A percentile compares a stretch with the other conserved stretches of the same genome.
Evolutionary conservation across 2,797 vertebrate genomes (phyloP).

Genomic region (Fratercula arctica): DNA sequence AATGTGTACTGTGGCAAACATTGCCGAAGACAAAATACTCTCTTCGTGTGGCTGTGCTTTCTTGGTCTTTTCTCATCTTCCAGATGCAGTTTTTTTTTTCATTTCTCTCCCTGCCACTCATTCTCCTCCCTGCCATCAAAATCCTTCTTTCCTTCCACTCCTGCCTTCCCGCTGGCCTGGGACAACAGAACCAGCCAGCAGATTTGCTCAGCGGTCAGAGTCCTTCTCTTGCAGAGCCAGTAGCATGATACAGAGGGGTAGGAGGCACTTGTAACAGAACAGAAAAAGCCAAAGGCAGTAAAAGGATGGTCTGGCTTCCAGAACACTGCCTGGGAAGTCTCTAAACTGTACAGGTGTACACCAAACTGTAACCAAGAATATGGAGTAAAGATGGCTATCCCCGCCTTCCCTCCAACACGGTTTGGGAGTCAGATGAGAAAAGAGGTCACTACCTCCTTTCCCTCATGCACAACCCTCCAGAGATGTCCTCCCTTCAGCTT

Average conservation of each 20-base stretch:
- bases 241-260: not conserved
- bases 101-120: not conserved
- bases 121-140: not conserved
- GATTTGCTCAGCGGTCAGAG: not conserved
- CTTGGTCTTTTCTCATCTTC: not conserved
- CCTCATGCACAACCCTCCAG: not conserved
- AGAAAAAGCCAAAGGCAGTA: not conserved
- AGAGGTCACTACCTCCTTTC: not conserved
- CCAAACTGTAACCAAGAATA: not conserved
- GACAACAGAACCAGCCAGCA: not conserved
- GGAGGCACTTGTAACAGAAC: not conserved
- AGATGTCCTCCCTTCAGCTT: not conserved
- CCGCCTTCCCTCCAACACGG: not conserved
- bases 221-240: not conserved
- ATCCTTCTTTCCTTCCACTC: not conserved
- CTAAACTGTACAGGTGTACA: not conserved
- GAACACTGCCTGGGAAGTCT: not conserved
- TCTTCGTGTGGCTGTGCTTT: not conserved
- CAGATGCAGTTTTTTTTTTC: not conserved
- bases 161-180: not conserved
- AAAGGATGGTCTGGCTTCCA: not conserved
- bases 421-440: not conserved
- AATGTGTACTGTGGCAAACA: not conserved
- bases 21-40: not conserved
- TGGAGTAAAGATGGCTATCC: not conserved